Base-by-base conservation (phyloP, 2,888 invertebrate genomes). In the Listrodromus nycthemerus region DNA sequence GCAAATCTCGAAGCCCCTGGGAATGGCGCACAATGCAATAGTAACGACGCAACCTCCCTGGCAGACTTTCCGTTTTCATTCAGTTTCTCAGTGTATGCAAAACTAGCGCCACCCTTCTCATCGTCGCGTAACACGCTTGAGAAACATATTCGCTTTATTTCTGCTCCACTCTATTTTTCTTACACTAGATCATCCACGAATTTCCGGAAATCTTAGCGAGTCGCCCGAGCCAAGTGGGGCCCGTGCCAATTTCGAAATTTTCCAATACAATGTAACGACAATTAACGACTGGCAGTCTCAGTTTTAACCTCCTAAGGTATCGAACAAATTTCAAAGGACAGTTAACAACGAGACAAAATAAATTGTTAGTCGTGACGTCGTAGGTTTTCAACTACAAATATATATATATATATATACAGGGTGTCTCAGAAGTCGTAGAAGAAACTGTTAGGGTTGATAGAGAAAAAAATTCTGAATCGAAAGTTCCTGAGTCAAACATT, bases 1-100 rank as follows among this genome's bases (percentile, higher is more conserved):
- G 61, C 61, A 61, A 61, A 61, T 61, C 30, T 30, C 61, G 30
- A 61, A 61, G 61, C 61, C 30, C 61, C 61, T 21, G 61, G 30
- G 61, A 7, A 27, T 16, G 27, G 24, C 27, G 61, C 61, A 61
- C 30, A 61, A 61, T 61, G 61, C 16, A 27, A 61, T 61, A 30
- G 30, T 61, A 61, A 61, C 61, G 27, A 55, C n/a, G 24, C 61
- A 61, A 61, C 30, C 61, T 27, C 27, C 27, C 27, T 61, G 30
- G 30, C 61, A 30, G 8, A 27, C 61, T 61, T 27, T 61, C 16
- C 27, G 61, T 55, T 61, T 55, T 61, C 61, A 61, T 61, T 61
- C 61, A 61, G 61, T 61, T 30, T 27, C 61, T 27, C 6, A 13
- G 61, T 30, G 61, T 27, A 27, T 19, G 2, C 24, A 61, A 30